These are phyloP conservation scores for Aspidiotus destructor DNA, from an alignment of 2,888 invertebrate genomes.

Conservation along the genomic window DNA sequence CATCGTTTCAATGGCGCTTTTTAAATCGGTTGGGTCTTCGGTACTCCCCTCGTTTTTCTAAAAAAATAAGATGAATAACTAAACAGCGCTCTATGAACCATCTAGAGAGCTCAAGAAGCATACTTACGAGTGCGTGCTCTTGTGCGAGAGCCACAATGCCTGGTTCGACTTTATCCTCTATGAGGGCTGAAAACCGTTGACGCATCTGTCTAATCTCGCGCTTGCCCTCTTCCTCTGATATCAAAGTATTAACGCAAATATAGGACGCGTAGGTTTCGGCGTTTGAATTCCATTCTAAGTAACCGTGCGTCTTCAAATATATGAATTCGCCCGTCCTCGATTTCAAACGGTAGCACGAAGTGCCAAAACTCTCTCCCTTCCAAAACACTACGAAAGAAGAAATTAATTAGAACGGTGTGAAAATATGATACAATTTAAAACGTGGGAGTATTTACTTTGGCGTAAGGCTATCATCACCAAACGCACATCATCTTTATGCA, in stretches of 20 bases:
- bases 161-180: conserved; percentile 34
- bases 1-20: conserved; percentile 62
- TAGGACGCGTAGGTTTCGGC: conserved; percentile 67
- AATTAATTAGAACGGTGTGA: background rate
- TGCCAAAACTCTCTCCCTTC: conserved; percentile 68
- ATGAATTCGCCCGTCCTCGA: conserved; percentile 75
- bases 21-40: conserved; percentile 60
- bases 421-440: background rate
- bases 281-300: conserved; percentile 66
- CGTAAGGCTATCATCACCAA: conserved; percentile 79
- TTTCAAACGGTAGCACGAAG: conserved; percentile 74
- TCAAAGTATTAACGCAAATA: conserved; percentile 73
- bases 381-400: conserved; percentile 60
- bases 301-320: conserved; percentile 73
- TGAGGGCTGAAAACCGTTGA: conserved; percentile 53
- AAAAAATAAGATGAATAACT: conserved; percentile 27
- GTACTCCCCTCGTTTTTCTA: conserved; percentile 43
- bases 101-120: background rate
- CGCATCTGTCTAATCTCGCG: conserved; percentile 69
- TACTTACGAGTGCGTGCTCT: conserved; percentile 14
- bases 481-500: conserved; percentile 80
- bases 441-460: conserved; percentile 55
- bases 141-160: conserved; percentile 33
- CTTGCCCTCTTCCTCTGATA: conserved; percentile 61
- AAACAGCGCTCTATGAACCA: background rate